Percentiles rank a stretch among this genome's conserved stretches.
phyloP scores from a whole-genome alignment of 2,888 invertebrate species.

The Pharmacophagus antenor region DNA sequence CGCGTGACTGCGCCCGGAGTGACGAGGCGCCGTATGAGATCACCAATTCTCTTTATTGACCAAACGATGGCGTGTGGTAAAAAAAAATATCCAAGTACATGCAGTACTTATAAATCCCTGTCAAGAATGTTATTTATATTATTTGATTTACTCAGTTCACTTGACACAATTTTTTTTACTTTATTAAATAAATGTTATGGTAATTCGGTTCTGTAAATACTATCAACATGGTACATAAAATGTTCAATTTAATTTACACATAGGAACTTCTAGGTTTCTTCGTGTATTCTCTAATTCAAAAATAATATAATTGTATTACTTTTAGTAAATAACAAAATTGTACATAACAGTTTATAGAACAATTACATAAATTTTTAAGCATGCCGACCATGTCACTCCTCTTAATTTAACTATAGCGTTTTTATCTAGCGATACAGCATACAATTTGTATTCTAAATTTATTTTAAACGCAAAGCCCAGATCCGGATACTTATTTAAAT shows the following conservation, averaged over 20 bases:
- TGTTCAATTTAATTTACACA: too few relatives aligned
- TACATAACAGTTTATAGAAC: neutral
- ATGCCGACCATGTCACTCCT: neutral
- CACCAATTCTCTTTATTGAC: conserved; percentile 58
- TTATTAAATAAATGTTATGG: neutral
- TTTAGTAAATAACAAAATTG: neutral
- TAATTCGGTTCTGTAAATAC: neutral
- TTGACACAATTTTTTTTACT: conserved; percentile 14
- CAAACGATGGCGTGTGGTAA: conserved; percentile 35
- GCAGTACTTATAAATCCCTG: conserved; percentile 16
- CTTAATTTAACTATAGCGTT: neutral
- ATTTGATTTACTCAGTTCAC: conserved; percentile 4
- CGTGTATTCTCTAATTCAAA: too few relatives aligned
- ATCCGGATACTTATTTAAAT: conserved; percentile 36
- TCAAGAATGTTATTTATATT: conserved; percentile 8
- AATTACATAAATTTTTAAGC: neutral
- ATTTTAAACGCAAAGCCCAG: neutral
- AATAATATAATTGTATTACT: too few relatives aligned
- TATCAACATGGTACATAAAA: neutral
- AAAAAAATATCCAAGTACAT: conserved; percentile 16
- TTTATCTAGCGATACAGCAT: neutral
- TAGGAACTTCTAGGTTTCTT: too few relatives aligned
- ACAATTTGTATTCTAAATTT: neutral
- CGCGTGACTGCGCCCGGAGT: conserved; percentile 59
- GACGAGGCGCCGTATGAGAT: conserved; percentile 70